Percentiles rank a stretch among this genome's conserved stretches.
phyloP scores from a whole-genome alignment of 2,113 vertebrate species.

The Menidia beryllina region DNA sequence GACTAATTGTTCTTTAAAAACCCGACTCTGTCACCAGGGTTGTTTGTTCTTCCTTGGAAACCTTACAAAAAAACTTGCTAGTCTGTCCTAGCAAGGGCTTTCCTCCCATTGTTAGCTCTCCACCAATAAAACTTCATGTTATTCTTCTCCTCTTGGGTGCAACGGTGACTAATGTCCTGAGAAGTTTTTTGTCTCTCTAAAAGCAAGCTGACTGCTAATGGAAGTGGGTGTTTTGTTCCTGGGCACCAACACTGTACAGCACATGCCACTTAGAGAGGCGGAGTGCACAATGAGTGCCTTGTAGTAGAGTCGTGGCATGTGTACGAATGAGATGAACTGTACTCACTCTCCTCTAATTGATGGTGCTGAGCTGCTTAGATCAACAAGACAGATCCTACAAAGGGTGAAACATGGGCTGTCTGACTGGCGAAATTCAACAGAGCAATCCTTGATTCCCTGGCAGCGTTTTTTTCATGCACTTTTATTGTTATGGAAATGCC shows the following conservation, averaged over 20 bases:
- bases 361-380: conserved; percentile 65
- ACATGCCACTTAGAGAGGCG: conserved; percentile 72
- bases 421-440: conserved; percentile 22
- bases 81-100: conserved; percentile 64
- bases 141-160: conserved; percentile 72
- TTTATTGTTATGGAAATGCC: conserved; percentile 57
- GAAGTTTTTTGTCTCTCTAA: conserved; percentile 67
- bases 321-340: conserved; percentile 71
- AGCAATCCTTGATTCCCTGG: conserved; percentile 33
- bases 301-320: conserved; percentile 73
- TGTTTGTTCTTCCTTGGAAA: conserved; percentile 57
- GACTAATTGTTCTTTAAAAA: conserved; percentile 45
- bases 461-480: conserved; percentile 13
- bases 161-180: conserved; percentile 75
- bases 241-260: conserved; percentile 69
- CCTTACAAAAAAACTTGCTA: conserved; percentile 52
- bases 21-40: conserved; percentile 18
- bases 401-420: conserved; percentile 65
- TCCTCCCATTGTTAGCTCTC: conserved; percentile 83
- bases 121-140: conserved; percentile 71
- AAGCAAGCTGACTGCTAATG: conserved; percentile 72
- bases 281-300: conserved; percentile 78
- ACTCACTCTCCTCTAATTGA: conserved; percentile 76
- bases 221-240: conserved; percentile 75
- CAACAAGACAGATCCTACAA: conserved; percentile 65